These are phyloP conservation scores for Brienomyrus longianalis DNA, from an alignment of 2,113 vertebrate genomes.

Conservation along the genomic window DNA sequence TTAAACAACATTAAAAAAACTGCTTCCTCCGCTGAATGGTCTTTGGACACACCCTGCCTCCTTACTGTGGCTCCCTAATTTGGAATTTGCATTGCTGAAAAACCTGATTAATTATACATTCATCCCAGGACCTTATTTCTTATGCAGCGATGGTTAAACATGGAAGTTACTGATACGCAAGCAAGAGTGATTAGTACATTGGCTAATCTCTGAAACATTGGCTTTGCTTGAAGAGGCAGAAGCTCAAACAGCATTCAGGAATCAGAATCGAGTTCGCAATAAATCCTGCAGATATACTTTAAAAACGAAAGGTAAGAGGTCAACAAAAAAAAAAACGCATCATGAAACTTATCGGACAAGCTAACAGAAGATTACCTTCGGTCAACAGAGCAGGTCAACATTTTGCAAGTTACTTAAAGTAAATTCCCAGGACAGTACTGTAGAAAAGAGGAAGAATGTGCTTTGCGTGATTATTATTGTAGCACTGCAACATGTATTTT, in stretches of 20 bases:
- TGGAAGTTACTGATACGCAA: constrained; percentile 18
- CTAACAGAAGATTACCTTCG: neutral
- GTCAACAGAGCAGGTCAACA: constrained; percentile 22
- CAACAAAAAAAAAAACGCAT: neutral
- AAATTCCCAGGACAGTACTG: neutral
- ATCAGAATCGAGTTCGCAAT: constrained; percentile 8
- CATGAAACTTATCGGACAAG: neutral
- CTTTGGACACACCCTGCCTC: constrained; percentile 11
- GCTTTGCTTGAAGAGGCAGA: neutral
- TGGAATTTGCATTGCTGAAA: constrained; percentile 7
- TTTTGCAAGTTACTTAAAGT: constrained; percentile 22
- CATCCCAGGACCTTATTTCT: constrained; percentile 19
- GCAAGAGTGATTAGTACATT: constrained; percentile 26
- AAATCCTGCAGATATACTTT: neutral
- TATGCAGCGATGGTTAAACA: constrained; percentile 19
- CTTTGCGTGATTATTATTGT: constrained; percentile 18
- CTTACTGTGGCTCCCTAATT: constrained; percentile 14
- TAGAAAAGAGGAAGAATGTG: constrained; percentile 17
- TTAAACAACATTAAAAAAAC: neutral
- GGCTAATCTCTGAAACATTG: constrained; percentile 22
- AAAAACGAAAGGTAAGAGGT: neutral
- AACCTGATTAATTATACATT: constrained; percentile 30
- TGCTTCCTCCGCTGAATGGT: neutral
- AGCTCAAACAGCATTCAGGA: neutral
- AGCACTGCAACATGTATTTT: neutral